Evolutionary conservation across 1,140 invertebrate genomes (phyloP).

Genomic region (Drosophila varians): DNA sequence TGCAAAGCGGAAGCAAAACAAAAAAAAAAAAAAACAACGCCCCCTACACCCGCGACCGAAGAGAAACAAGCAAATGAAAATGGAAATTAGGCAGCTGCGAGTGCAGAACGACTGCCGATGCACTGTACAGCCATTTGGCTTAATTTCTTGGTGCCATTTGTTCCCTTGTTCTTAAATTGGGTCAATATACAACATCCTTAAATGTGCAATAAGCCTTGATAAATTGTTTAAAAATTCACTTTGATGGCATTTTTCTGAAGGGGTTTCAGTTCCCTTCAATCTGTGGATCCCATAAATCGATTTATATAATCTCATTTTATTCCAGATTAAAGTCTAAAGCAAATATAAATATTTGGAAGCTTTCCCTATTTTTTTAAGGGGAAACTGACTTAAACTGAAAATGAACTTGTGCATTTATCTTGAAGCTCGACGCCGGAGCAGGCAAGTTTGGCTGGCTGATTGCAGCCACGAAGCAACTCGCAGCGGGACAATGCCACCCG

Average conservation of each 20-base stretch:
- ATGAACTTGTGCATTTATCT: conserved; percentile 82
- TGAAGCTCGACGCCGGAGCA: conserved; percentile 50
- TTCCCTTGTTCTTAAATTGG: not conserved
- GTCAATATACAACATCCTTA: not conserved
- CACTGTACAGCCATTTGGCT: conserved; percentile 19
- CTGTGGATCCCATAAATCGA: not conserved
- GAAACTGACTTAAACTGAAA: conserved; percentile 56
- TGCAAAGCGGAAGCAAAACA: conserved; percentile 8
- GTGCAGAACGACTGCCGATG: conserved; percentile 23
- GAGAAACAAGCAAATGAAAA: conserved; percentile 39
- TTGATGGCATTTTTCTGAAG: no score
- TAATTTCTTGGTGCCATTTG: conserved; percentile 12
- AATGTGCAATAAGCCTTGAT: not conserved
- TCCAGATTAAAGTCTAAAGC: not conserved
- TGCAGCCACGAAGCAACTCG: conserved; percentile 47
- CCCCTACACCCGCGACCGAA: not conserved
- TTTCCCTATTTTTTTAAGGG: conserved; percentile 5
- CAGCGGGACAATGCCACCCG: conserved; percentile 44
- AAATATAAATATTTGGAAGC: not conserved
- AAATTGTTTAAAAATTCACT: not conserved
- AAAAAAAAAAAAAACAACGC: not conserved
- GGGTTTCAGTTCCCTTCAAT: no score
- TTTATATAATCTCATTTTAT: not conserved
- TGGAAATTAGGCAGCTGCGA: conserved; percentile 48
- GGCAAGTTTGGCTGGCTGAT: conserved; percentile 66